A percentile compares a stretch with the other conserved stretches of the same genome.
Conservation (phyloP, 1,140 invertebrate species). For the Drosophila tropicalis region DNA sequence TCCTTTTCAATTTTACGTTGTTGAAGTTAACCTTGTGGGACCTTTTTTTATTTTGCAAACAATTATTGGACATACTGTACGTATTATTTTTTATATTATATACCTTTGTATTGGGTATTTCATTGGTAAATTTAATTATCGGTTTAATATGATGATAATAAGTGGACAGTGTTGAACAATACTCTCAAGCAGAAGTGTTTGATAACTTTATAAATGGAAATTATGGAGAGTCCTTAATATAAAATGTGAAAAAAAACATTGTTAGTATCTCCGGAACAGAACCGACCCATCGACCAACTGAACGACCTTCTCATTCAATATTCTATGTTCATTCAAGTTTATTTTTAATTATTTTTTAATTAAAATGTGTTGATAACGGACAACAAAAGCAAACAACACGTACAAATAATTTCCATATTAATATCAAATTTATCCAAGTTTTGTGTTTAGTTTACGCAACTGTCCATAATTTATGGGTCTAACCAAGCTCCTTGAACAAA, state of each 20-base stretch:
- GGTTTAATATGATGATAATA: neutral
- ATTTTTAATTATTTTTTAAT: constrained; percentile 66
- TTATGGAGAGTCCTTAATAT: neutral
- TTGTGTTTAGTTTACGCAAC: constrained; percentile 48
- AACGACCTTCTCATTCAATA: neutral
- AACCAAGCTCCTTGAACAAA: constrained; percentile 3
- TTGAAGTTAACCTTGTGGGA: too few relatives aligned
- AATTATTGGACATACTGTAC: too few relatives aligned
- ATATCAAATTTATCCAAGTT: constrained; percentile 54
- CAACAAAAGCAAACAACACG: constrained; percentile 33
- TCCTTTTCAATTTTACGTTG: too few relatives aligned
- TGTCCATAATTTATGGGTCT: constrained; percentile 65
- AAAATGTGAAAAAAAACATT: neutral
- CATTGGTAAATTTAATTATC: neutral
- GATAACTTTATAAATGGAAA: constrained; percentile 6
- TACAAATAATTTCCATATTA: constrained; percentile 52
- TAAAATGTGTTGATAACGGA: constrained; percentile 51
- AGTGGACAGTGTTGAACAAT: neutral
- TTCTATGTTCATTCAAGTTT: constrained; percentile 30
- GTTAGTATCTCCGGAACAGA: neutral
- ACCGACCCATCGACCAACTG: too few relatives aligned
- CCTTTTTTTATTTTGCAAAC: too few relatives aligned
- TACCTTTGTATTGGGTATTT: too few relatives aligned
- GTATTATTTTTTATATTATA: too few relatives aligned
- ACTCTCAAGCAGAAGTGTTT: neutral